Base-by-base conservation (phyloP, 1,140 invertebrate species). In the Gonatopus flavifemur region DNA sequence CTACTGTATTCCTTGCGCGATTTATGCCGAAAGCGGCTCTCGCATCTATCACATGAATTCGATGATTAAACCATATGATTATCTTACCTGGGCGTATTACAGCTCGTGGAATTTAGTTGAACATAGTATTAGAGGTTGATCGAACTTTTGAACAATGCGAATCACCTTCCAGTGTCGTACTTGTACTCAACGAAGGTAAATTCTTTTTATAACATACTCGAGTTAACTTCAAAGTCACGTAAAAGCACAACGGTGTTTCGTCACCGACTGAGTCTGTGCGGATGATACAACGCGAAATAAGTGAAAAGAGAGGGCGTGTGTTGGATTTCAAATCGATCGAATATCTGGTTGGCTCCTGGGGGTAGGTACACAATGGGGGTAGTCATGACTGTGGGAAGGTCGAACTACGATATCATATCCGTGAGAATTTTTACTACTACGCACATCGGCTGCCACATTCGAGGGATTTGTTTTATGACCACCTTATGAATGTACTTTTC, bases 271-370 rank as follows among this genome's bases (percentile, higher is more conserved):
- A 58, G 28, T 40, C 33, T 5, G 24, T 31, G 39, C 39, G 47
- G 32, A 31, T 46, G 43, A 35, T 46, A 46, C 41, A 52, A 52
- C 49, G 46, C 42, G 51, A 45, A 37, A 16, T 13, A 25, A 15
- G 15, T 16, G 33, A n/a, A n/a, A n/a, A 39, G 35, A 55, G 45
- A 59, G 52, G 44, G 52, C 58, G 55, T 59, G 52, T 52, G 58
- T 52, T 53, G 52, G 31, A 48, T 43, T 36, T 47, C 24, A 49
- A 59, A 61, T 59, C 57, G 58, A 59, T 61, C 57, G 45, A n/a
- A n/a, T n/a, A n/a, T n/a, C n/a, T n/a, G n/a, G n/a, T n/a, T n/a
- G n/a, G n/a, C n/a, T n/a, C n/a, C n/a, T n/a, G n/a, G n/a, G n/a
- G n/a, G n/a, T n/a, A n/a, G n/a, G n/a, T n/a, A n/a, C n/a, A n/a